Percentiles rank a stretch among this genome's conserved stretches.
These are phyloP conservation scores for Bubo blakistoni DNA, from an alignment of 2,113 vertebrate species.

Conservation along the genomic window DNA sequence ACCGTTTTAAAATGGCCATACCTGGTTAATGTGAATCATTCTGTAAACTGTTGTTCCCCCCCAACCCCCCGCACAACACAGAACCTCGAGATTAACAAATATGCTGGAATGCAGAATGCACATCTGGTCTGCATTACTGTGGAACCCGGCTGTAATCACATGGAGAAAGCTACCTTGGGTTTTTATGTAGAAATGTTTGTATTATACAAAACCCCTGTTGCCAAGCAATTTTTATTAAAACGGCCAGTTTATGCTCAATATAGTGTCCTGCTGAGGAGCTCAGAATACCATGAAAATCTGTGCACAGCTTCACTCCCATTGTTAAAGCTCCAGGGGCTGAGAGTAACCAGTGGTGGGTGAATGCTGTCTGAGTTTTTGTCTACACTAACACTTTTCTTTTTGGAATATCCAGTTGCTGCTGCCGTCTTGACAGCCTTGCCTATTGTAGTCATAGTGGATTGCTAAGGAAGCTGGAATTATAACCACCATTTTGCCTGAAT, in stretches of 20 bases:
- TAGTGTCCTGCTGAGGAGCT: conserved; percentile 45
- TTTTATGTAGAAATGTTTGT: conserved; percentile 70
- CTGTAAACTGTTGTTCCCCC: neutral
- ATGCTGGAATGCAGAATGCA: conserved; percentile 67
- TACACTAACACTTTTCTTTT: neutral
- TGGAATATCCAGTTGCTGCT: neutral
- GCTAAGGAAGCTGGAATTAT: neutral
- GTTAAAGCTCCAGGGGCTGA: neutral
- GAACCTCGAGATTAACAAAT: conserved; percentile 53
- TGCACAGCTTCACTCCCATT: neutral
- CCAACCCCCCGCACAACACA: neutral
- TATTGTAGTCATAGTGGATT: neutral
- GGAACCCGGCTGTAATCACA: conserved; percentile 46
- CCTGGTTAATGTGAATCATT: conserved; percentile 15
- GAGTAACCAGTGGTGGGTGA: neutral
- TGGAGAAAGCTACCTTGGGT: conserved; percentile 67
- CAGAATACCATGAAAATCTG: neutral
- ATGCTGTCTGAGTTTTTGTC: neutral
- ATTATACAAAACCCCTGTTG: conserved; percentile 65
- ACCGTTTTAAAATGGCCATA: neutral
- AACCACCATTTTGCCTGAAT: neutral
- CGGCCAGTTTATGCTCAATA: conserved; percentile 39
- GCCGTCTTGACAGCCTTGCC: neutral
- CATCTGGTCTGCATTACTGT: conserved; percentile 72
- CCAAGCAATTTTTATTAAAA: conserved; percentile 72